phyloP scores from a whole-genome alignment of 1,140 invertebrate species.

The Chironomus striatipennis region DNA sequence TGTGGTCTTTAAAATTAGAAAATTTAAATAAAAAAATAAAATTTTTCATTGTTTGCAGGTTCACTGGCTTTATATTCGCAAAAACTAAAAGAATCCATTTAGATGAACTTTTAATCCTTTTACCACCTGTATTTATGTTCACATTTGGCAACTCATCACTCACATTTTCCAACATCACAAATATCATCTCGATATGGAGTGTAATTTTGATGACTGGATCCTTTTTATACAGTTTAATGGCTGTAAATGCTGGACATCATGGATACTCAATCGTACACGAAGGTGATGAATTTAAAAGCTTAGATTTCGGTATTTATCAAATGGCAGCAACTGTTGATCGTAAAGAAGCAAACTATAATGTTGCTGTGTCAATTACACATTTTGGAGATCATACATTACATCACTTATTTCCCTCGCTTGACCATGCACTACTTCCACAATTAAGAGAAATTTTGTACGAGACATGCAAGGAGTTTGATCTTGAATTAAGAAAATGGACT shows the following conservation, averaged over 20 bases:
- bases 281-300: neutral
- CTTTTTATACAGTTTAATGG: constrained; percentile 32
- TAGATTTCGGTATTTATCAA: constrained; percentile 58
- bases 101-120: too few species aligned
- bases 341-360: constrained; percentile 43
- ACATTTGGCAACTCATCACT: too few species aligned
- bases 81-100: too few species aligned
- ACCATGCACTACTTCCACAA: constrained; percentile 59
- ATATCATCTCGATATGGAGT: too few species aligned
- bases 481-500: neutral
- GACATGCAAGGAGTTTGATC: constrained; percentile 60
- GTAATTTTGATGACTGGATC: too few species aligned
- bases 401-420: constrained; percentile 75
- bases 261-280: neutral
- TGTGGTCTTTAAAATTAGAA: too few species aligned
- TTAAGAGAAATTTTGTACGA: constrained; percentile 56
- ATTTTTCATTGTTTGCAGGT: too few species aligned
- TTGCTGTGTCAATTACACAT: constrained; percentile 46
- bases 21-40: too few species aligned
- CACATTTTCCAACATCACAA: too few species aligned
- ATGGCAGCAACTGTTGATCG: constrained; percentile 51
- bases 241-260: neutral
- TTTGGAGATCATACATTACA: constrained; percentile 66
- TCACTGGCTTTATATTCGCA: too few species aligned
- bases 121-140: too few species aligned